Percentiles rank a stretch among this genome's conserved stretches.
Conservation (phyloP, 2,797 vertebrate genomes). For the Tragelaphus eurycerus region DNA sequence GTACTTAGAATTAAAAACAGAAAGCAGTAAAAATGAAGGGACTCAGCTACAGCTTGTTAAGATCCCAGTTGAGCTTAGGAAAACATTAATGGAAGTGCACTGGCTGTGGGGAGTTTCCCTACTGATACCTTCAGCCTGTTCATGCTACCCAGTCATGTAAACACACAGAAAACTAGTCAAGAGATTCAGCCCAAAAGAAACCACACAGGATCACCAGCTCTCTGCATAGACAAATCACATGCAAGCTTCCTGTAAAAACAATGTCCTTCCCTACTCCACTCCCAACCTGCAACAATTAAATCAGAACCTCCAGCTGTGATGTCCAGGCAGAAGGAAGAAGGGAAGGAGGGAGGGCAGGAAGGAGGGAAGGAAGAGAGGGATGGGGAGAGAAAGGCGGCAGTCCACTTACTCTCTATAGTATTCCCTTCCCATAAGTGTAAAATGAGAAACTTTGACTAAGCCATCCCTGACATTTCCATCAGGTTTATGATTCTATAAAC, state of each 20-base stretch:
- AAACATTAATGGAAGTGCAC: not conserved
- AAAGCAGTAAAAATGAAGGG: constrained; percentile 16
- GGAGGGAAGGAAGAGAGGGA: not conserved
- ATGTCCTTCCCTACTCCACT: not conserved
- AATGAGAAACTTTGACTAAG: not conserved
- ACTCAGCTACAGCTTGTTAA: not conserved
- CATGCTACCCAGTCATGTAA: not conserved
- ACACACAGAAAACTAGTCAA: not conserved
- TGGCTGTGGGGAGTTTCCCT: not conserved
- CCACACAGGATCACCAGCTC: not conserved
- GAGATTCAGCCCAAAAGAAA: not conserved
- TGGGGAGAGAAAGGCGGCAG: not conserved
- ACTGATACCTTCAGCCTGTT: not conserved
- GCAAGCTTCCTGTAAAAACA: not conserved
- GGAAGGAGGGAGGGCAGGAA: not conserved
- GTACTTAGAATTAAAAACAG: not conserved
- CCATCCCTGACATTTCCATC: not conserved
- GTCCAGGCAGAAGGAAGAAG: not conserved
- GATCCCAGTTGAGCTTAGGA: not conserved
- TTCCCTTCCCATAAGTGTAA: not conserved
- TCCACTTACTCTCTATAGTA: not conserved
- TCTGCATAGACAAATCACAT: not conserved
- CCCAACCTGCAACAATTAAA: not conserved
- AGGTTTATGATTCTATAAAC: not conserved
- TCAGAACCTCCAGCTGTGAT: not conserved